Base-by-base conservation (phyloP, 2,888 invertebrate species). In the Brachycybe producta region DNA sequence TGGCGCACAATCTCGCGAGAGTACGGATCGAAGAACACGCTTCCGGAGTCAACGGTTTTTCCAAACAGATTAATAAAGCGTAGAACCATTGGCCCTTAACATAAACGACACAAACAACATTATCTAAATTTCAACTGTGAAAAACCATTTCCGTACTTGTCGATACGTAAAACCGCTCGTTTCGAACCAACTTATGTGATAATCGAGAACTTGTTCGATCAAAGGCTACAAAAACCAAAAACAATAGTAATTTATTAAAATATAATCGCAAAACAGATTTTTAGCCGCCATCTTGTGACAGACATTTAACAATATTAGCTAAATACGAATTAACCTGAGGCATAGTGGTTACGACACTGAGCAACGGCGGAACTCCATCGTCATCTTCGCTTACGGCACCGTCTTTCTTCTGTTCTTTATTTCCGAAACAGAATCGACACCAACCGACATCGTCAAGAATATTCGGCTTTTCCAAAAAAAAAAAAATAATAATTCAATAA, bases 31-130 rank as follows among this genome's bases (percentile, higher is more conserved):
- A 70, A 35, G 77, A 74, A 61, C 75, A 76, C n/a, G 76, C 74
- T 53, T 80, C 79, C 2, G 82, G 79, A 39, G 75, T 69, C 7
- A 83, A 65, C 0, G 84, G 83, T 53, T 76, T 72, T 60, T 79
- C 76, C 30, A 79, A 65, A 54, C 75, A 75, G 5, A 75, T 73
- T 42, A 84, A 62, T 42, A 82, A 66, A 0, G 80, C 74, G 67
- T 80, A 83, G 23, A 83, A 70, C 84, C 84, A 84, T 61, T 71
- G 71, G 23, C 80, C 80, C 57, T 75, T 15, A 11, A 17, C 7
- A 11, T 15, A 8, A 38, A 8, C 17, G 8, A 38, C 7, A 11
- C 7, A 17, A 7, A 7, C 13, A 38, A 11, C 38, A 17, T 32
- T n/a, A 32, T 32, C n/a, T 11, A 32, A 32, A 32, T 11, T 32